Percentiles rank a stretch among this genome's conserved stretches.
phyloP scores from a whole-genome alignment of 2,797 vertebrate species.

The Podarcis siculus region DNA sequence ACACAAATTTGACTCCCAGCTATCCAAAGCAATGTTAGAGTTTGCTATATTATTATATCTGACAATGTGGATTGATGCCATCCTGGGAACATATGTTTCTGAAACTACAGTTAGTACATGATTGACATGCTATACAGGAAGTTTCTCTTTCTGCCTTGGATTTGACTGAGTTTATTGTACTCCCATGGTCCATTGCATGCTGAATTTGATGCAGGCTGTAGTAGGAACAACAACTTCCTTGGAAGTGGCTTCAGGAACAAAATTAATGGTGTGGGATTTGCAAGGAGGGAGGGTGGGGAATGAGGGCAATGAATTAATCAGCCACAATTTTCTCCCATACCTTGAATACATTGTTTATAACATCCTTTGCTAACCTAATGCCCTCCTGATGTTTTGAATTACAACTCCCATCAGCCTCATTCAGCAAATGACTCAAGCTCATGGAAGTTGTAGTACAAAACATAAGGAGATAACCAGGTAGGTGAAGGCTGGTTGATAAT shows the following conservation, averaged over 20 bases:
- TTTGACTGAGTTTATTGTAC: slow-evolving; percentile 6
- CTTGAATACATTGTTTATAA: too few species aligned
- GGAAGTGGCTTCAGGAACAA: slow-evolving; percentile 7
- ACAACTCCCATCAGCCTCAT: too few species aligned
- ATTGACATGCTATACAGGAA: accelerated
- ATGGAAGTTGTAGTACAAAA: too few species aligned
- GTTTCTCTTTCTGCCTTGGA: neutral
- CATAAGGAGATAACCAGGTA: too few species aligned
- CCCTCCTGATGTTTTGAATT: too few species aligned
- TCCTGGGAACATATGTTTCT: slow-evolving; percentile 24
- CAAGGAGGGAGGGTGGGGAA: too few species aligned
- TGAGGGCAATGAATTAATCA: too few species aligned
- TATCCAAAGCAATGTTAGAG: slow-evolving; percentile 20
- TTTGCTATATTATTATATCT: slow-evolving; percentile 27
- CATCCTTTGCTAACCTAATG: too few species aligned
- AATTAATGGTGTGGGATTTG: neutral
- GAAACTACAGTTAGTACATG: slow-evolving; percentile 22
- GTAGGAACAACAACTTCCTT: neutral
- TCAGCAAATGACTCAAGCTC: too few species aligned
- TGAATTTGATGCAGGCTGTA: neutral
- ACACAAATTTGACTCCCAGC: slow-evolving; percentile 24
- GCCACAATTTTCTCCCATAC: too few species aligned
- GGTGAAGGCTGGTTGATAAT: too few species aligned
- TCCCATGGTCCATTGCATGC: neutral
- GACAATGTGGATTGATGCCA: slow-evolving; percentile 36